Base-by-base conservation (phyloP, 2,797 vertebrate species). In the Hydrocynus forskahlii region DNA sequence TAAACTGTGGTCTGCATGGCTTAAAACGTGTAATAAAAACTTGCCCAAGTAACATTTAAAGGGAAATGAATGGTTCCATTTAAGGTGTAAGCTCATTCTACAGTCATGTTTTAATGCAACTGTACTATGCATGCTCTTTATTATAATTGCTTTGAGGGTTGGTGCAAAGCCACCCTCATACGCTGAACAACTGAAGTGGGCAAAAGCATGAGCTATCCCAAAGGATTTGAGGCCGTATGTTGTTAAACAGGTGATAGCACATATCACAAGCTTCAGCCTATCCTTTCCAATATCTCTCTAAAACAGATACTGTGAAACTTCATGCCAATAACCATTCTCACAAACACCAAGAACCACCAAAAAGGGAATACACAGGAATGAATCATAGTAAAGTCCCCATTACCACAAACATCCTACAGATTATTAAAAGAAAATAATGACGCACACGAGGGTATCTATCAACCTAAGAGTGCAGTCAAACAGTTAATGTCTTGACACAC, bases 181-280 rank as follows among this genome's bases (percentile, higher is more conserved):
- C 66, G 6, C 43, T 45, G 43, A 8, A 45, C 7, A 12, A 45
- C 2, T 45, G 40, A 35, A 12, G 17, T 14, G 2, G 45, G 5
- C 17, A 83, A 64, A 69, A 45, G 21, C 54, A 13, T 21, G 40
- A 73, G 25, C 21, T 10, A 64, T 73, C 13, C 23, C 1, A 16
- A 23, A 13, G 29, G 14, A 59, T 40, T 48, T 74, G 67, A 62
- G 21, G 1, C 64, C 64, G 16, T 7, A 67, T 62, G 38, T 17
- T 25, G 40, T n/a, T 52, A 38, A 78, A 74, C 21, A 80, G 35
- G 12, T 72, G 59, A 17, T 64, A 70, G 75, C 35, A 80, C 64
- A 52, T 43, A 29, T 48, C 54, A 70, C 29, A 38, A 17, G 63
- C 40, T 43, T 71, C 1, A 63, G 10, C 14, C 10, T 62, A 50